Base-by-base conservation (phyloP, 2,113 vertebrate species). In the Cyprinus carpio region DNA sequence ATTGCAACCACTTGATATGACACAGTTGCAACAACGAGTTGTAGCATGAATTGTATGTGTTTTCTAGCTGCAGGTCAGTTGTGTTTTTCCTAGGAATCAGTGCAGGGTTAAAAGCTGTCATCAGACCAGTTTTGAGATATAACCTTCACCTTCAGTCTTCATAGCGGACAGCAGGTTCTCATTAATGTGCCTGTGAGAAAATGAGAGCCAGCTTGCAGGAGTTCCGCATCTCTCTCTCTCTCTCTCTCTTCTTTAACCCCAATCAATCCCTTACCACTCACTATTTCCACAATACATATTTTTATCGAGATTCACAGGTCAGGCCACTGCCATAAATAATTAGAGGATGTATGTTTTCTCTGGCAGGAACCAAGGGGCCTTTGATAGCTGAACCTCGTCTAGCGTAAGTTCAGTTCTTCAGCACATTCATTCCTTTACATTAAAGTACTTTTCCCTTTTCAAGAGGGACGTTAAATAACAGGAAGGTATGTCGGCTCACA, bases 241-340 rank as follows among this genome's bases (percentile, higher is more conserved):
- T 5, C 69, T 84, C 82, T 78, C 75, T 76, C 56, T 67, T 40
- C 20, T n/a, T n/a, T n/a, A 40, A 23, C 20, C 23, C 11, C 20
- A 40, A 43, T 11, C 10, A 3, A 20, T 72, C 34, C 34, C 20
- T 40, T 34, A 56, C 74, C 25, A 27, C 46, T 25, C 37, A 74
- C 85, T 71, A 65, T 81, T 43, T 84, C 72, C 69, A 82, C 62
- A 87, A 76, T 85, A n/a, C 65, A 54, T 64, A 81, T 76, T 86
- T 90, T 85, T 72, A 90, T 81, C 80, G 78, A 88, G 64, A 90
- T 85, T 87, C 40, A 37, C 85, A 83, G 83, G 84, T 87, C 72
- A 56, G 76, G 78, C 83, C 43, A 64, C 85, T 92, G 90, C 92
- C 88, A 90, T 62, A 92, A 86, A 74, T 75, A 86, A 91, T 92